phyloP scores from a whole-genome alignment of 2,113 vertebrate species.

The Apodemus speciosus region DNA sequence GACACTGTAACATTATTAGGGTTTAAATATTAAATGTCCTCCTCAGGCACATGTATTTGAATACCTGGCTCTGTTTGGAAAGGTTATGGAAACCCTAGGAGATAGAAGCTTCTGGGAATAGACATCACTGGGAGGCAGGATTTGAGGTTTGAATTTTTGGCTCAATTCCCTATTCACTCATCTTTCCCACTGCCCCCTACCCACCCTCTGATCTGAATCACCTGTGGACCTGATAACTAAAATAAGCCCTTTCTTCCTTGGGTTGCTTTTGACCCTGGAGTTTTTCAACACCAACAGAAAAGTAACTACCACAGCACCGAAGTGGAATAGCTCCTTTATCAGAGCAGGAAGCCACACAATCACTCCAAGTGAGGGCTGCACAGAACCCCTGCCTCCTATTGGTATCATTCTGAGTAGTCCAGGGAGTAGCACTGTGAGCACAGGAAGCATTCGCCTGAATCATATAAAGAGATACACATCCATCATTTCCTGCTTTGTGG shows the following conservation, averaged over 20 bases:
- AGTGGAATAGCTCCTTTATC: not conserved
- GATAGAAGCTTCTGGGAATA: too few species aligned
- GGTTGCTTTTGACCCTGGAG: not conserved
- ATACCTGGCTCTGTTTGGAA: not conserved
- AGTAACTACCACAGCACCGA: not conserved
- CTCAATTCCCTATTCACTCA: not conserved
- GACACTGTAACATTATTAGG: not conserved
- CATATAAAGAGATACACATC: slow-evolving; percentile 53
- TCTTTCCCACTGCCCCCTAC: too few species aligned
- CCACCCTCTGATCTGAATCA: not conserved
- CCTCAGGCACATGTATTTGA: not conserved
- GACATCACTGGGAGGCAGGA: too few species aligned
- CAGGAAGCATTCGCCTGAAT: slow-evolving; percentile 30
- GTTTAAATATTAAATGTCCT: not conserved
- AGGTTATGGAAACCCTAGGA: not conserved
- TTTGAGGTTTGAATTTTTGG: not conserved
- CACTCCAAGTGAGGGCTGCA: not conserved
- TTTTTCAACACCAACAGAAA: not conserved
- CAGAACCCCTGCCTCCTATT: not conserved
- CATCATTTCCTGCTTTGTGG: slow-evolving; percentile 43
- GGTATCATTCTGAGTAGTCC: not conserved
- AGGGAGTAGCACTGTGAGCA: not conserved
- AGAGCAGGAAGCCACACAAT: not conserved
- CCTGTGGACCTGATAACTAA: not conserved
- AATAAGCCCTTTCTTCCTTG: not conserved